Evolutionary conservation across 1,140 invertebrate species (phyloP).

Genomic region (Drosophila biarmipes): DNA sequence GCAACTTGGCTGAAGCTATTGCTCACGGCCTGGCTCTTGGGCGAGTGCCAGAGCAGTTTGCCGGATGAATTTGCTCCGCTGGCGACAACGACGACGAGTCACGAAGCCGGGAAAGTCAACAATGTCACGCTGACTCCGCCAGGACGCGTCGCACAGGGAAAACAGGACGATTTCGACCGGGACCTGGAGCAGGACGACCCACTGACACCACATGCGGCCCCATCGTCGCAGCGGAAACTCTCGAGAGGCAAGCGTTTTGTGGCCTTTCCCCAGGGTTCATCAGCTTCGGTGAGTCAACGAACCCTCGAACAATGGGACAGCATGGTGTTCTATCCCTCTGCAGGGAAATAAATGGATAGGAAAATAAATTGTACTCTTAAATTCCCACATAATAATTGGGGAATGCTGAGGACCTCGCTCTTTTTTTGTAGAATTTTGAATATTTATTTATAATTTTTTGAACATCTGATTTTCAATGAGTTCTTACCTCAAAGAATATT

Average conservation of each 20-base stretch:
- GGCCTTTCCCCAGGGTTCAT: constrained; percentile 84
- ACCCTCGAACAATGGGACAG: constrained; percentile 31
- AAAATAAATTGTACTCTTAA: neutral
- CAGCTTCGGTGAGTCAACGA: constrained; percentile 80
- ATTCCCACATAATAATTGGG: neutral
- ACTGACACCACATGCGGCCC: constrained; percentile 56
- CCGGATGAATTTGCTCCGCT: constrained; percentile 39
- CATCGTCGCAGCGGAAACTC: constrained; percentile 60
- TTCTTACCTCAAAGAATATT: too few relatives aligned
- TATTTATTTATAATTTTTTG: too few relatives aligned
- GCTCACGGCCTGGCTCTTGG: constrained; percentile 38
- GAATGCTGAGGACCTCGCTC: neutral
- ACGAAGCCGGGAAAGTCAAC: constrained; percentile 51
- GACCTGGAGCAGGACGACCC: constrained; percentile 23
- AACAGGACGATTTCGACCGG: constrained; percentile 9
- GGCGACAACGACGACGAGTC: constrained; percentile 11
- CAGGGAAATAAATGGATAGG: neutral
- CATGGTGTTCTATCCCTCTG: neutral
- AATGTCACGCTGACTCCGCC: constrained; percentile 65
- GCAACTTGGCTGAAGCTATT: constrained; percentile 40
- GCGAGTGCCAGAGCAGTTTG: constrained; percentile 33
- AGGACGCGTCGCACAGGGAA: constrained; percentile 21
- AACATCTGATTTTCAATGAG: too few relatives aligned
- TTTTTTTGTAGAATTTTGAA: too few relatives aligned
- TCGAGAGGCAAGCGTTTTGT: constrained; percentile 83